Evolutionary conservation across 2,113 vertebrate genomes (phyloP), one percentile per base, ranked within the genome.

Genomic region (Rhinopomastus cyanomelas): DNA sequence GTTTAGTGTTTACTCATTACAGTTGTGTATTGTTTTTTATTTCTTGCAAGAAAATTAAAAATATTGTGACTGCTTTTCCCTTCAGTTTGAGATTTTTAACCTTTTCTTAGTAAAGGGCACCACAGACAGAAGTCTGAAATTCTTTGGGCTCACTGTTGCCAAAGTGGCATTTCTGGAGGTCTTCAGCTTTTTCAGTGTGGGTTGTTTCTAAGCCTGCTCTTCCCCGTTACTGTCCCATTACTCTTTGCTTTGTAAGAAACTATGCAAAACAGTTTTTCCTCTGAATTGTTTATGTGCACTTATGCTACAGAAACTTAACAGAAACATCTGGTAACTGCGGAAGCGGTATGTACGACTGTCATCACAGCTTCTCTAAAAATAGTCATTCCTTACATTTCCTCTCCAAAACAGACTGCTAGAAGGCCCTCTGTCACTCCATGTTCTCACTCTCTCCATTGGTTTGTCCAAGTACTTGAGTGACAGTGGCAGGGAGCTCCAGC

Each of bases 11-110:
- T 92, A 95, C 79, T 88, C 53, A 89, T 93, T 73, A 85, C 5
- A 9, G 32, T 59, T 84, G 68, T 56, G 21, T 32, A 72, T 49
- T 83, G 57, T 19, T 84, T 95, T 88, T 90, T 30, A 74, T 95
- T 94, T 93, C 62, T 95, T 87, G 93, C 29, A 60, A 92, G 81
- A 90, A 96, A 92, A 86, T 92, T 51, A 59, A 73, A 92, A 67
- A 75, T 42, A 74, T 93, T 73, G 74, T 95, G 84, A 79, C 72
- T 42, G 55, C 56, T 7, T 76, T 96, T 90, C 44, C 55, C 46
- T 86, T 88, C 60, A 60, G 16, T 82, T 90, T 29, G 73, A 25
- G 36, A 27, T 79, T 88, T 84, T 94, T 69, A 91, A 86, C 61
- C 46, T 79, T 81, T 81, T 61, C 48, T 83, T 91, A 37, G 32